Evolutionary conservation across 2,888 invertebrate species (phyloP).

Genomic region (Pseudolycoriella hygida): DNA sequence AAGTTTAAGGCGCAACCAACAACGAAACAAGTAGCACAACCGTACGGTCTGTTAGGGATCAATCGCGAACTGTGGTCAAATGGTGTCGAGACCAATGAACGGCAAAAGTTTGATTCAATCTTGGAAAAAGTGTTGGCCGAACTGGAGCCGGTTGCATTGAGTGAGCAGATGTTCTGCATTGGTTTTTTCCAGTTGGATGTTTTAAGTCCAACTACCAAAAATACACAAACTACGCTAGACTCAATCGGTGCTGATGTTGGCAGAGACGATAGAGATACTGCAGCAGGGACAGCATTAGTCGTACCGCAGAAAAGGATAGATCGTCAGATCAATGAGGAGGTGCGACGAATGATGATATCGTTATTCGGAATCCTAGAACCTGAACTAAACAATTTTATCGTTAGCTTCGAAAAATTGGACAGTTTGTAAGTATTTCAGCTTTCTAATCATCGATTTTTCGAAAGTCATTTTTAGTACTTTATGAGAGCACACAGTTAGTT

Average conservation of each 20-base stretch:
- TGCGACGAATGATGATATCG: conserved; percentile 70
- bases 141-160: conserved; percentile 77
- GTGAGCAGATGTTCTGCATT: conserved; percentile 90
- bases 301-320: conserved; percentile 39
- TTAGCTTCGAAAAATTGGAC: conserved; percentile 72
- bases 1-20: conserved; percentile 26
- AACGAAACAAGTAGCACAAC: conserved; percentile 16
- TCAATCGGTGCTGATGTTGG: conserved; percentile 18
- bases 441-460: no score
- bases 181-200: conserved; percentile 75
- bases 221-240: conserved; percentile 39
- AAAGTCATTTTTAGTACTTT: no score
- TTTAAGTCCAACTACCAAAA: conserved; percentile 35
- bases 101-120: conserved; percentile 44
- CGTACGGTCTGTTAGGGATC: conserved; percentile 36
- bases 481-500: no score
- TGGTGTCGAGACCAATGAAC: conserved; percentile 40
- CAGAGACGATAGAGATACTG: conserved; percentile 16
- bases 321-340: conserved; percentile 58
- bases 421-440: conserved; percentile 52
- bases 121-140: conserved; percentile 75
- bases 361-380: conserved; percentile 77
- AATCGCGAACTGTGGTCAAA: conserved; percentile 45
- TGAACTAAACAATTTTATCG: conserved; percentile 71
- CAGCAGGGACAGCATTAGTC: background rate